Evolutionary conservation across 2,888 invertebrate genomes (phyloP), one percentile per base, ranked within the genome.

Genomic region (Pammene fasciana): DNA sequence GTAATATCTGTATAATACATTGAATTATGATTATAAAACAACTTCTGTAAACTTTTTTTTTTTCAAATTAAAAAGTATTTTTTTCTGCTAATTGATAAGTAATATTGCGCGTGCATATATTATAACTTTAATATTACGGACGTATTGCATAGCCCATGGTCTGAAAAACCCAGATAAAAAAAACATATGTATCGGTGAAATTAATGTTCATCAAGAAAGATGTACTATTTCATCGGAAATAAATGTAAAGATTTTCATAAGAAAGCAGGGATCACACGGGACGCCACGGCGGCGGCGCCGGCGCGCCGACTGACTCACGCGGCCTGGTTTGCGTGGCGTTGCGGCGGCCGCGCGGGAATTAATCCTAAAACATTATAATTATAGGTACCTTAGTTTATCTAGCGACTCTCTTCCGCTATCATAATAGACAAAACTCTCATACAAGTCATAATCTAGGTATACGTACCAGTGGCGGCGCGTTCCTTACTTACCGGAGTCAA

Each of bases 281-380:
- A 73, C 72, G 78, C 76, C 75, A 75, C 82, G 76, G 78, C 80
- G 76, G 73, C 78, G 88, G 88, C 89, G 89, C 89, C 89, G 82
- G 79, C 65, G 46, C 60, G 81, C 79, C 79, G 87, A 78, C 88
- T 88, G 89, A 89, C 81, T 89, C 89, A 89, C 78, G 72, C 79
- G 88, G 79, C 88, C 89, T 85, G 86, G 78, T 87, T 89, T 83
- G 80, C 75, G 73, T 14, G 14, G 48, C 13, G 73, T 14, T 48
- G 48, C 13, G 26, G 78, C 78, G 74, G 34, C 76, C 74, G 74
- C 75, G 78, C 73, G 75, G 75, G 75, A 78, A 70, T 65, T 72
- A 75, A 72, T 75, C 67, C 55, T 13, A 36, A 50, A 71, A 67
- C 73, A 74, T 72, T 75, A 73, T 75, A 72, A 71, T 74, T 78